phyloP scores from a whole-genome alignment of 2,797 vertebrate species.

The Eulemur rubriventer region DNA sequence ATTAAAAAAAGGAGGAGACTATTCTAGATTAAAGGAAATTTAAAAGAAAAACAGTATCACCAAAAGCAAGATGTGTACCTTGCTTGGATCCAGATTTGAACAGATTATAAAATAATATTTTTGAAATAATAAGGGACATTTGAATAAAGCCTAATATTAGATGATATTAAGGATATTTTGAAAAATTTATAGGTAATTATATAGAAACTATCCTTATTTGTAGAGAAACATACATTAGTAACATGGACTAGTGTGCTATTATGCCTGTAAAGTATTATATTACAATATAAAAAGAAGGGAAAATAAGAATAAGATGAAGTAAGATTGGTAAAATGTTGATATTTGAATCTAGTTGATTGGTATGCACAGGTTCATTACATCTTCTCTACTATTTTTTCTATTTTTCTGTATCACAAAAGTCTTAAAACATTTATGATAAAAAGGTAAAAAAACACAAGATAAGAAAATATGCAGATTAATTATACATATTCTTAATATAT shows the following conservation, averaged over 20 bases:
- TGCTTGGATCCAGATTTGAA: neutral
- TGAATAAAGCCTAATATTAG: neutral
- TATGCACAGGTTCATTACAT: neutral
- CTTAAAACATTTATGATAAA: neutral
- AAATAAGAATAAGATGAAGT: neutral
- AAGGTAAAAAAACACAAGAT: neutral
- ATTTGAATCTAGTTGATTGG: neutral
- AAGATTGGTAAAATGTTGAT: neutral
- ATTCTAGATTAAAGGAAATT: neutral
- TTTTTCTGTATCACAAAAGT: neutral
- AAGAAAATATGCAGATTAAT: neutral
- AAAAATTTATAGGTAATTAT: neutral
- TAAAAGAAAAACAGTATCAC: neutral
- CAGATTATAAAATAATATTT: neutral
- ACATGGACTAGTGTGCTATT: neutral
- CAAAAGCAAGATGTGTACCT: neutral
- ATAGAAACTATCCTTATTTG: neutral
- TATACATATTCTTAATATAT: neutral
- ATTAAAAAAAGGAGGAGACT: neutral
- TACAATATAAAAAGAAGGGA: neutral
- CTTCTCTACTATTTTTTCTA: neutral
- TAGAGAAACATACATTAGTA: neutral
- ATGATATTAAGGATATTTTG: neutral
- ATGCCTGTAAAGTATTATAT: neutral
- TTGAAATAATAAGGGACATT: neutral